phyloP scores from a whole-genome alignment of 2,888 invertebrate genomes.

The Diaphora mendica region DNA sequence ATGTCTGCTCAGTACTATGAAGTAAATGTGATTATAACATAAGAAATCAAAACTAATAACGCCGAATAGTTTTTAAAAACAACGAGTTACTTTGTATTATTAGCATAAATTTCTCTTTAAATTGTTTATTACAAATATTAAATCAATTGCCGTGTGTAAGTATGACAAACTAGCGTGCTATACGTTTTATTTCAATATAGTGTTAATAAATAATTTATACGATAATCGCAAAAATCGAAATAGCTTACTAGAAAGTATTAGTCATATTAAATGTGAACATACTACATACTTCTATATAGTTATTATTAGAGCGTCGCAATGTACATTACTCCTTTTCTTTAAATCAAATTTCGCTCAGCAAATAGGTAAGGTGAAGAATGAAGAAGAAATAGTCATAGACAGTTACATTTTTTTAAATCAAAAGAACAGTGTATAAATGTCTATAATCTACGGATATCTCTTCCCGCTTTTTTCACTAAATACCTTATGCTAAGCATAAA shows the following conservation, averaged over 20 bases:
- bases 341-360: conserved; percentile 27
- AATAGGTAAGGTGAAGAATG: not conserved
- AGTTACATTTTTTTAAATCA: not conserved
- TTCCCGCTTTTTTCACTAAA: not conserved
- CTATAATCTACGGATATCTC: conserved; percentile 3
- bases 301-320: conserved; percentile 29
- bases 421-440: not conserved
- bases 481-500: not conserved
- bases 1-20: not conserved
- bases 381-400: not conserved
- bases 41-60: not conserved
- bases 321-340: conserved; percentile 27
- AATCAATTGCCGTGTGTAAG: too few relatives aligned
- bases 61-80: not conserved
- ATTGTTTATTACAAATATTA: too few relatives aligned
- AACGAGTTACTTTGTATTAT: not conserved
- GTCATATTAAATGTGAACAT: conserved; percentile 11
- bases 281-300: conserved; percentile 20
- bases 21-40: not conserved
- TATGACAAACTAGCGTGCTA: not conserved
- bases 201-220: conserved; percentile 10
- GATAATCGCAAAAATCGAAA: conserved; percentile 26
- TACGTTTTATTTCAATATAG: conserved; percentile 11
- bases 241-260: conserved; percentile 27
- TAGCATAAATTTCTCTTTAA: not conserved